Conservation (phyloP, 2,797 vertebrate species). For the Pygocentrus nattereri region DNA sequence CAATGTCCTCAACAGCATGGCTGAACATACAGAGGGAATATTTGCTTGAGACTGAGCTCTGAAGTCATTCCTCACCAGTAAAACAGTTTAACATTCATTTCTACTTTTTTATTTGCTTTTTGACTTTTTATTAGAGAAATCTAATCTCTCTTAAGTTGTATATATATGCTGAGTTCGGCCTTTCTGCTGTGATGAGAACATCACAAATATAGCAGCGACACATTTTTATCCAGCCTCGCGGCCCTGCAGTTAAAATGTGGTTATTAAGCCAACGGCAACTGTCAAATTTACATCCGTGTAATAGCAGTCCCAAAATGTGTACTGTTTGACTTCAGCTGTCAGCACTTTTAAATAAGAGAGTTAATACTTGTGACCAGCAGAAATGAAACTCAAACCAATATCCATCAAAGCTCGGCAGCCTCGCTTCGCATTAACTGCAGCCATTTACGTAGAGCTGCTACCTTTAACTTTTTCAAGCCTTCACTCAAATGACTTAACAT, state of each 20-base stretch:
- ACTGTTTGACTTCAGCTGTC: constrained; percentile 79
- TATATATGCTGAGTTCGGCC: constrained; percentile 67
- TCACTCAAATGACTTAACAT: constrained; percentile 45
- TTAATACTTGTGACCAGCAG: constrained; percentile 36
- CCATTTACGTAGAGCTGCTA: constrained; percentile 31
- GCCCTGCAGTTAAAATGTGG: constrained; percentile 78
- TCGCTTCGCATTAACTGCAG: constrained; percentile 48
- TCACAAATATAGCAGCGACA: constrained; percentile 74
- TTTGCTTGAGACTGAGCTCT: constrained; percentile 17
- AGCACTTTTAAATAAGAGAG: constrained; percentile 77
- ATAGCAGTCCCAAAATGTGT: constrained; percentile 82
- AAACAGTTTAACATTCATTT: constrained; percentile 55
- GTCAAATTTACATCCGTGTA: constrained; percentile 84
- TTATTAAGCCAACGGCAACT: constrained; percentile 77
- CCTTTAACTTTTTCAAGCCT: constrained; percentile 37
- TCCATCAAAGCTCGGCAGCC: constrained; percentile 36
- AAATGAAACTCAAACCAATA: constrained; percentile 52
- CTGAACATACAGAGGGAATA: constrained; percentile 28
- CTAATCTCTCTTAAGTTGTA: constrained; percentile 70
- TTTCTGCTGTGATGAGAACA: constrained; percentile 72
- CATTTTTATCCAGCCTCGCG: constrained; percentile 70
- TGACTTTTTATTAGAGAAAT: constrained; percentile 65
- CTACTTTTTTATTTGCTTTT: constrained; percentile 63
- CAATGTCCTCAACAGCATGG: constrained; percentile 22
- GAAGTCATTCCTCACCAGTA: constrained; percentile 22